Evolutionary conservation across 2,113 vertebrate genomes (phyloP), one percentile per base, ranked within the genome.

Genomic region (Glaucomys volans): DNA sequence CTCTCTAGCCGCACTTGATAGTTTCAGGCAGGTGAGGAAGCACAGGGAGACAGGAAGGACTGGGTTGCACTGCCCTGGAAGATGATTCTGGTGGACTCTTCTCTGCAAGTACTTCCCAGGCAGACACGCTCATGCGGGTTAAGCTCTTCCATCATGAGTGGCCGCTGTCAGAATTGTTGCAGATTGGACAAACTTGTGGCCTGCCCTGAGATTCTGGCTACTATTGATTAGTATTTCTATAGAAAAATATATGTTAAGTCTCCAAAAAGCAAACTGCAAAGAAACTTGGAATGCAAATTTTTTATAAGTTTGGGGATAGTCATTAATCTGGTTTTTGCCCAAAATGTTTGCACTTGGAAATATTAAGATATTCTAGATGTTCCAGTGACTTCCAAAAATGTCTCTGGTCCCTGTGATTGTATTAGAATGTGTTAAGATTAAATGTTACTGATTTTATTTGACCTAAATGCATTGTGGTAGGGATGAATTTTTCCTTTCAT

Each of bases 171-270:
- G 79, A 20, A 90, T 89, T 64, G 75, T 87, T 94, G 75, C 47
- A 74, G 67, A 24, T 79, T 82, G n/a, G n/a, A 30, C 77, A 64
- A 81, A 75, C 44, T 84, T 71, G 37, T 50, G 72, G 52, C 32
- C 50, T 92, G 35, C 40, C 64, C 50, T 28, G 79, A 94, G 84
- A 67, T 32, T 81, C 59, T 87, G 93, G 80, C 52, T 89, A 40
- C 57, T 89, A 28, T 79, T 94, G 92, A 71, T 67, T 94, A 40
- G 24, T 35, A 66, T 97, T 85, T 85, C 44, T 77, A 2, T 94
- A 93, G 82, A 81, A 77, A 88, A 88, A 57, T 85, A 57, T 22
- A 69, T 66, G 54, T 54, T 54, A 76, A 42, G 32, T 88, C 35
- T 74, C 8, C 52, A 90, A 26, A 59, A 93, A 62, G 59, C 88